Base-by-base conservation (phyloP, 2,888 invertebrate genomes). In the Andricus curvator region DNA sequence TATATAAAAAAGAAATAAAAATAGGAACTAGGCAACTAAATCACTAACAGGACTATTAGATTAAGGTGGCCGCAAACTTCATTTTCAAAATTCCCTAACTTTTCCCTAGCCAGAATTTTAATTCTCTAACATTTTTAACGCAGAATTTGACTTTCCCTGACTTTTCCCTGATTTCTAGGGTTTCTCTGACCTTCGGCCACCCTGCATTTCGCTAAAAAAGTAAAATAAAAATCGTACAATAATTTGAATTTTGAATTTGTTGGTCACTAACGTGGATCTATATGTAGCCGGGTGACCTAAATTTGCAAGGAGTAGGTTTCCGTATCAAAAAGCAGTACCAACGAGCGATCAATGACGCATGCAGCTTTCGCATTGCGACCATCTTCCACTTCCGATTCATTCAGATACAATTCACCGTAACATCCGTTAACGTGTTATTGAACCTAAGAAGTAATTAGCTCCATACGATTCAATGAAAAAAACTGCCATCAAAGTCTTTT, bases 271-370 rank as follows among this genome's bases (percentile, higher is more conserved):
- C 29, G 70, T 4, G 29, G 29, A 29, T 33, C 48, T 9, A 56
- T 22, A 74, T 83, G 70, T 60, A 80, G 79, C 80, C 78, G 78
- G 25, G 74, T 82, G 83, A 83, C 82, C 79, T 60, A 65, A 81
- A 82, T 81, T 82, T 79, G 44, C 74, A 76, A 81, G 41, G 80
- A 83, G 81, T 81, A 79, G 76, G 68, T 82, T 83, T 67, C 79
- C 79, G 68, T 77, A 80, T 77, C n/a, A 81, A 79, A 78, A 82
- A 78, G 78, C 76, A 79, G 65, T 79, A 68, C 78, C 82, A 76
- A 65, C 78, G 68, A 78, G 79, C 79, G 83, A 83, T 83, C 83
- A 81, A 83, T 83, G 81, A 77, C 79, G 78, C 81, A 80, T 79
- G 80, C 80, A 74, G 74, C 33, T 74, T 74, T 60, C 56, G 74